Percentiles rank a stretch among this genome's conserved stretches.
These are phyloP conservation scores for Philopotamus ludificatus DNA, from an alignment of 1,140 invertebrate species.

Conservation along the genomic window DNA sequence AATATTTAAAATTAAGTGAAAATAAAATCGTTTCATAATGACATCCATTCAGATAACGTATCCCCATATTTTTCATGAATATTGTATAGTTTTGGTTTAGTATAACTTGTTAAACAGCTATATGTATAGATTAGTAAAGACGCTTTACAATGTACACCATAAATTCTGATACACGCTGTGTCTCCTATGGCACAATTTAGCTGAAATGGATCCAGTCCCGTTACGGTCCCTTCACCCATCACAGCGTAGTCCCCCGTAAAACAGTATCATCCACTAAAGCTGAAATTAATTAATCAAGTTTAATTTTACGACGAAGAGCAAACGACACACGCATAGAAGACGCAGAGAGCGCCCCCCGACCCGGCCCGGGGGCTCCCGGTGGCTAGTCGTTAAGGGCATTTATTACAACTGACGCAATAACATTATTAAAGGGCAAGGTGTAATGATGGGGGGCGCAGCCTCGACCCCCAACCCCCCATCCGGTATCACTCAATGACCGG, in stretches of 20 bases:
- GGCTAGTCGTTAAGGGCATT: constrained; percentile 8
- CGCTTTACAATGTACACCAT: too few relatives aligned
- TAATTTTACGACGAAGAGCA: constrained; percentile 32
- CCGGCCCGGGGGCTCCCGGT: neutral
- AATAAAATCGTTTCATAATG: too few relatives aligned
- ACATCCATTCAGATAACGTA: too few relatives aligned
- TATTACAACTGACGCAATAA: constrained; percentile 24
- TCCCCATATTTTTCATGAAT: too few relatives aligned
- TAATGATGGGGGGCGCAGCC: too few relatives aligned
- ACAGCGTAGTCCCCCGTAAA: constrained; percentile 17
- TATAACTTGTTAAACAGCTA: too few relatives aligned
- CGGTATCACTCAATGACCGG: neutral
- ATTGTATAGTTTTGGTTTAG: too few relatives aligned
- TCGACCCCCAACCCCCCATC: neutral
- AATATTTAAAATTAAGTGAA: too few relatives aligned
- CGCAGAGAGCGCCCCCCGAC: neutral
- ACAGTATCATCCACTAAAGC: constrained; percentile 33
- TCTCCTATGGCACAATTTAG: too few relatives aligned
- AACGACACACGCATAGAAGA: too few relatives aligned
- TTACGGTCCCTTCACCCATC: neutral
- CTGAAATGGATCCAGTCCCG: neutral
- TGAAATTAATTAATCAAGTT: constrained; percentile 41
- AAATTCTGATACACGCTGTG: too few relatives aligned
- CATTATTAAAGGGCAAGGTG: constrained; percentile 16
- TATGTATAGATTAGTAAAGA: too few relatives aligned